Conservation (phyloP, 2,888 invertebrate genomes). For the Scotopteryx bipunctaria region DNA sequence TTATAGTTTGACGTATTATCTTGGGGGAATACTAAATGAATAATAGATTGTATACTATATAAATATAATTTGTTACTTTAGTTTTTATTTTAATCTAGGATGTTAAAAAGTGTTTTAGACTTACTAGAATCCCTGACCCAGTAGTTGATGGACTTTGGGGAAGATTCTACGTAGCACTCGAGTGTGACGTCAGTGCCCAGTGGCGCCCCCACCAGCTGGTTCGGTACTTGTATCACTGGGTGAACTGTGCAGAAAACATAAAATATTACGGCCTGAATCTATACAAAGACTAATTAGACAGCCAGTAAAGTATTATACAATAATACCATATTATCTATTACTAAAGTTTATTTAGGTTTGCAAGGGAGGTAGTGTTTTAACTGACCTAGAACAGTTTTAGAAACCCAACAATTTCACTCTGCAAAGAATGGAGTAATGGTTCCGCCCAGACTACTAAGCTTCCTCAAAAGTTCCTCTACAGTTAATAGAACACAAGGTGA, state of each 20-base stretch:
- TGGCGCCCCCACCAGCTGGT: constrained; percentile 95
- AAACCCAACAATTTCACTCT: background rate
- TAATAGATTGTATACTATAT: constrained; percentile 22
- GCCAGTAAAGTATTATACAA: no score
- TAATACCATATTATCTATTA: no score
- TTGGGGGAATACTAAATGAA: constrained; percentile 16
- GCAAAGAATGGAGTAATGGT: background rate
- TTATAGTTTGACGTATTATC: constrained; percentile 32
- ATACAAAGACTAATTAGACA: no score
- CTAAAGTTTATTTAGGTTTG: no score
- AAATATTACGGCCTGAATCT: no score
- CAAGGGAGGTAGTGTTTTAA: no score
- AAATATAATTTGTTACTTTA: no score
- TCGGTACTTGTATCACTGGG: constrained; percentile 95
- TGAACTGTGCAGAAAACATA: constrained; percentile 85
- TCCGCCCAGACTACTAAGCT: background rate
- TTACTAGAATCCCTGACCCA: constrained; percentile 94
- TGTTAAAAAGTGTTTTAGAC: no score
- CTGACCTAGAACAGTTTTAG: no score
- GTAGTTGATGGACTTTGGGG: constrained; percentile 95
- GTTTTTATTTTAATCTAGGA: no score
- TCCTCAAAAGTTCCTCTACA: constrained; percentile 8
- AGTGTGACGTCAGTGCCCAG: constrained; percentile 93
- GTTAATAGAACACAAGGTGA: constrained; percentile 9
- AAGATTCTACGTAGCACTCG: constrained; percentile 95